phyloP scores from a whole-genome alignment of 2,797 vertebrate species.

The Picus viridis region DNA sequence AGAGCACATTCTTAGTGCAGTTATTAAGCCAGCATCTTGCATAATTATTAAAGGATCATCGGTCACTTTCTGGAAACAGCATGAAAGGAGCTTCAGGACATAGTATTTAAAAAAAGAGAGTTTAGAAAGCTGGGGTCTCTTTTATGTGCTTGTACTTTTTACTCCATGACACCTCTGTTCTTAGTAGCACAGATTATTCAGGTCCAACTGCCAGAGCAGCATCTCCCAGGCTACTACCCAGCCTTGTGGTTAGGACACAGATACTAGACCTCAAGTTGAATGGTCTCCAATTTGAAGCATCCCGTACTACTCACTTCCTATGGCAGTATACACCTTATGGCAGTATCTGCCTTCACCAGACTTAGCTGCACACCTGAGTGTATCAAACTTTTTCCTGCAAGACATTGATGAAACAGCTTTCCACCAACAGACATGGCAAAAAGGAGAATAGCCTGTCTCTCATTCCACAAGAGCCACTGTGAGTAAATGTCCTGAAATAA shows the following conservation, averaged over 20 bases:
- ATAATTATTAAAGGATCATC: constrained; percentile 37
- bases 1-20: background rate
- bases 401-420: background rate
- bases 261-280: background rate
- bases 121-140: background rate
- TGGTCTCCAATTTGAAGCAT: background rate
- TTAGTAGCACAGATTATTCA: background rate
- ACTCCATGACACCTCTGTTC: background rate
- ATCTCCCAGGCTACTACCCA: background rate
- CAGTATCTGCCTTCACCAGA: background rate
- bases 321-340: too few relatives aligned
- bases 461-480: background rate
- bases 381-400: background rate
- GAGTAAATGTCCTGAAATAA: background rate
- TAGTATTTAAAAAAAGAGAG: background rate
- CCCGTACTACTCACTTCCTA: background rate
- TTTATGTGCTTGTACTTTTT: background rate
- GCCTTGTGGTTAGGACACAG: background rate
- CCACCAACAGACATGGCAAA: background rate
- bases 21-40: constrained; percentile 40
- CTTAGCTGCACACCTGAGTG: background rate
- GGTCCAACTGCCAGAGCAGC: background rate
- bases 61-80: constrained; percentile 38
- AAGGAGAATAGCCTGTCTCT: background rate
- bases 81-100: constrained; percentile 29